Conservation (phyloP, 1,140 invertebrate species). For the Prorops nasuta region DNA sequence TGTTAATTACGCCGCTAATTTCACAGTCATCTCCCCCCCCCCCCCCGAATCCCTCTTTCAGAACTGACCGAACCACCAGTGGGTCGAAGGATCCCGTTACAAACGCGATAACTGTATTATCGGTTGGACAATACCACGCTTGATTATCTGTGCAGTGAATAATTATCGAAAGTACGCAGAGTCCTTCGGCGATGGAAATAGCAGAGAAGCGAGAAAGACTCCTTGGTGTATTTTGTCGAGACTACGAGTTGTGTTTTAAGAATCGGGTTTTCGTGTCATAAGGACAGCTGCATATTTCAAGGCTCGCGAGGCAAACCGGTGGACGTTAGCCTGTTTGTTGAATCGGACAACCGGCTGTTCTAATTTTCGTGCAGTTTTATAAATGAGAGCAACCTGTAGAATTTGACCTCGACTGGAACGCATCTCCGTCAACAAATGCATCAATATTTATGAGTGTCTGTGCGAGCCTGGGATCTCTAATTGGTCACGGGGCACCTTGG, state of each 20-base stretch:
- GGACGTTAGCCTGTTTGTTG: conserved; percentile 1
- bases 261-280: conserved; percentile 54
- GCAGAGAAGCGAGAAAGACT: too few relatives aligned
- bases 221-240: not conserved
- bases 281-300: conserved; percentile 46
- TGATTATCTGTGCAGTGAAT: conserved; percentile 23
- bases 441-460: too few relatives aligned
- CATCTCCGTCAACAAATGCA: too few relatives aligned
- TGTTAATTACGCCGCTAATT: too few relatives aligned
- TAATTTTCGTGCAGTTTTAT: conserved; percentile 20
- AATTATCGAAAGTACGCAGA: conserved; percentile 18
- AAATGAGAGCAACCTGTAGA: too few relatives aligned
- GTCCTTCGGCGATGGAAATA: too few relatives aligned
- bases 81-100: conserved; percentile 48
- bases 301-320: conserved; percentile 25
- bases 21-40: too few relatives aligned
- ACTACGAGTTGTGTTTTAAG: not conserved
- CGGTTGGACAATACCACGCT: conserved; percentile 44
- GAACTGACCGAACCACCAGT: conserved; percentile 41
- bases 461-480: too few relatives aligned
- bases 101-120: conserved; percentile 55
- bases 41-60: conserved; percentile 23
- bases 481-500: too few relatives aligned
- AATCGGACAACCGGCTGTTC: conserved; percentile 20
- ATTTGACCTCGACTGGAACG: too few relatives aligned